Evolutionary conservation across 2,888 invertebrate genomes (phyloP).

Genomic region (Peribatodes rhomboidaria): DNA sequence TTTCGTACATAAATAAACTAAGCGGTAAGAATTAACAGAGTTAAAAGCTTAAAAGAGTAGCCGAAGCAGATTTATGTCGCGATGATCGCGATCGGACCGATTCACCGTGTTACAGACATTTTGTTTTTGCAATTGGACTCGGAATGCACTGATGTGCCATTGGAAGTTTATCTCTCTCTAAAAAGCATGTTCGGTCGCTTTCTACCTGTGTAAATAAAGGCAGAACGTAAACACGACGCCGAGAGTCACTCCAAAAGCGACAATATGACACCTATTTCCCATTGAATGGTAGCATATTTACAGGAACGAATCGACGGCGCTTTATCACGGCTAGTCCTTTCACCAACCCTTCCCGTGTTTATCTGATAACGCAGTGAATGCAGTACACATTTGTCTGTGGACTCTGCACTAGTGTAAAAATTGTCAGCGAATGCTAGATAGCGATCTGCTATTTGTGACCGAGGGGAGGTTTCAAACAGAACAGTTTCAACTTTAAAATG

Average conservation of each 20-base stretch:
- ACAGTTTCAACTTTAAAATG: constrained; percentile 38
- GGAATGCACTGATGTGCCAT: constrained; percentile 66
- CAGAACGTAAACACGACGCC: constrained; percentile 27
- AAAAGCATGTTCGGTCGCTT: constrained; percentile 41
- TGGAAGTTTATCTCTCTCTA: constrained; percentile 47
- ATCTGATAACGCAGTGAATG: constrained; percentile 83
- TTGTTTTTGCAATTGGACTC: constrained; percentile 71
- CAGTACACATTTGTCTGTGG: constrained; percentile 80
- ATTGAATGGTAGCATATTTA: constrained; percentile 79
- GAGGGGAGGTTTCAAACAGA: constrained; percentile 49
- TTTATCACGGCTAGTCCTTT: constrained; percentile 77
- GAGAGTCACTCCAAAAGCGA: constrained; percentile 63
- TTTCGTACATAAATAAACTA: constrained; percentile 84
- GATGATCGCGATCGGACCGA: constrained; percentile 82
- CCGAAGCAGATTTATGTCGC: constrained; percentile 85
- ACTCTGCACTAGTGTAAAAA: constrained; percentile 84
- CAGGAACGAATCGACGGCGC: constrained; percentile 80
- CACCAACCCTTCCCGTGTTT: constrained; percentile 79
- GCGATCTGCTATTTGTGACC: constrained; percentile 78
- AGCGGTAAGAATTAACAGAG: constrained; percentile 86
- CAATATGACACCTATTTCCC: constrained; percentile 77
- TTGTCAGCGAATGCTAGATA: constrained; percentile 83
- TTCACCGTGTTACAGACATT: constrained; percentile 75
- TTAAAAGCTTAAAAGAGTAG: constrained; percentile 86
- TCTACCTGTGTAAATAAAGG: constrained; percentile 42